Base-by-base conservation (phyloP, 2,888 invertebrate species). In the Leptopterna dolabrata region DNA sequence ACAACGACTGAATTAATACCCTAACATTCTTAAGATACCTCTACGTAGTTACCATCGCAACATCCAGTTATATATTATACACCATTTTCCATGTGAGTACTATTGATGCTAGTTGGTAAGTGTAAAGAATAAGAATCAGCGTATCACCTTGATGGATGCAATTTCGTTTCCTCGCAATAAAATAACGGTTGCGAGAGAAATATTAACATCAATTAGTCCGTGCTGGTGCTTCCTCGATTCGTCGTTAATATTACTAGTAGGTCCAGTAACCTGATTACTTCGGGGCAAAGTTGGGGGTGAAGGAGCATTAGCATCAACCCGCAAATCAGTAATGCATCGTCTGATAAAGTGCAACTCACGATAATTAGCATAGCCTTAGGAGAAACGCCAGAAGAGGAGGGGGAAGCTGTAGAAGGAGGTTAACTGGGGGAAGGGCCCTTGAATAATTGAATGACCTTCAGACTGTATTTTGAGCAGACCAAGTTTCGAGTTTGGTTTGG, bases 241-340 rank as follows among this genome's bases (percentile, higher is more conserved):
- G 19, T 24, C 63, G 63, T 63, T 63, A 63, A 63, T 24, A 63
- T 24, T 24, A 63, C 24, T 24, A 63, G 63, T 63, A 63, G 63
- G 63, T 63, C 63, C 63, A 63, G 63, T 63, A 63, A 63, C 63
- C 63, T 24, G 63, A 63, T 63, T 63, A 63, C 63, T 63, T 63
- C 24, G 63, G 63, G 63, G 24, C 63, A 63, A 63, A 63, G 63
- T 63, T 63, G 24, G 27, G 63, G 76, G n/a, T n/a, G 14, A 43
- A 36, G 76, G 43, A 76, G 76, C 43, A 76, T 76, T 76, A 76
- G 63, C 24, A 36, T 41, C 76, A 76, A 29, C 19, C 82, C 82
- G 82, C 82, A 82, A 82, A 82, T 82, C 82, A 82, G 47, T 82
- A 82, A 82, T 82, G 82, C 82, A 82, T 51, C 51, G 30, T 41